Base-by-base conservation (phyloP, 2,888 invertebrate genomes). In the Amphiduros pacificus region DNA sequence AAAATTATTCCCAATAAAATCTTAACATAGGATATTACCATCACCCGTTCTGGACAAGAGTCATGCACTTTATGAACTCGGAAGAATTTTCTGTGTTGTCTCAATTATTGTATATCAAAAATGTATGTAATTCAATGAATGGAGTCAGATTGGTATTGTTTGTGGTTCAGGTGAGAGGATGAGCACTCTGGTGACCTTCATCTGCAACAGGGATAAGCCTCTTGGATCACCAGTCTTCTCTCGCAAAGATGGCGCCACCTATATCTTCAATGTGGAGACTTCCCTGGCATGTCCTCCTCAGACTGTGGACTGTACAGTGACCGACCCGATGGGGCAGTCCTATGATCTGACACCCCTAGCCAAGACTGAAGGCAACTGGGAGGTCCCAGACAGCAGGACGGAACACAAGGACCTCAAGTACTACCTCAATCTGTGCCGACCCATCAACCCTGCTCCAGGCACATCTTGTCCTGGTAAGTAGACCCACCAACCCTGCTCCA, bases 391-490 rank as follows among this genome's bases (percentile, higher is more conserved):
- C 64, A 59, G 63, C 1, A 65, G 72, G 17, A 55, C 60, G 1
- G 58, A 36, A 4, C 66, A 74, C 44, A 50, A 58, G 0, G 68
- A 74, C 57, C 50, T 73, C 22, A 69, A 62, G 20, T 82, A 80
- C 64, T 74, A 76, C 67, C 74, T 82, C 60, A 81, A 78, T 65
- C 75, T 82, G 9, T 82, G 82, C 63, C 65, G 74, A 41, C 76
- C 81, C 3, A 67, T 82, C 22, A 74, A 74, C 56, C 62, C 72
- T 3, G 55, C 69, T 0, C 56, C 67, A 5, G 67, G 68, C 26
- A 36, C 71, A 0, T 60, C 62, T 1, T 77, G 76, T 64, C 72
- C 75, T 69, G 75, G 77, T 77, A 64, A 50, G 63, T 22, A 9
- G 24, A 26, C n/a, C n/a, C n/a, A n/a, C n/a, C n/a, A n/a, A n/a